Evolutionary conservation across 2,888 invertebrate species (phyloP), one percentile per base, ranked within the genome.

Genomic region (Athalia rosae): DNA sequence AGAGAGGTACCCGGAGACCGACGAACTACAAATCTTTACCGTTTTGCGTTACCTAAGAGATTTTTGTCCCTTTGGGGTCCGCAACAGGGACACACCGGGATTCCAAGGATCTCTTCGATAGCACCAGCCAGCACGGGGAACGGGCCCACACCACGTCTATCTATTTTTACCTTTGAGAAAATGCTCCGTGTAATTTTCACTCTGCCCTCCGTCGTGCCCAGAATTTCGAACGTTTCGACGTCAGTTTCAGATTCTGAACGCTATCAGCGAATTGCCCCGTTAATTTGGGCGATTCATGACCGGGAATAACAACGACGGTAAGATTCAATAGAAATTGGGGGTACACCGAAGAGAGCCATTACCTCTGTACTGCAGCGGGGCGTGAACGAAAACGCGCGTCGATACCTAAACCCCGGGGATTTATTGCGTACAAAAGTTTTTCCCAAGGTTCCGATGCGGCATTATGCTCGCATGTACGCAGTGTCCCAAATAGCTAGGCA

Each of bases 321-420:
- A 53, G 28, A 53, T 67, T 67, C 11, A 41, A 67, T 67, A 41
- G 67, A 53, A 67, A 62, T 41, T 67, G 48, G 3, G 63, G 53
- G 67, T 41, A 67, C 50, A 67, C 67, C 67, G 43, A 53, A 13
- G 45, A 43, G 1, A 13, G 13, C 5, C 13, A 15, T 9, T 61
- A 28, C 28, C 59, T 59, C 15, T 7, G 13, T 61, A 28, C 61
- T 61, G 61, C 50, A 41, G 53, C 53, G 53, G 67, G 67, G 67
- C 71, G 58, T 59, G 47, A 71, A 71, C 28, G 58, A 58, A 71
- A 71, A 58, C 71, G 50, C 67, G 53, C 67, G 67, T 28, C 67
- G 67, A 13, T 53, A n/a, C 63, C 9, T 63, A 8, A n/a, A 28
- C 43, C 43, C 8, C 45, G 28, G 15, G n/a, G 11, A 6, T 59